A percentile compares a stretch with the other conserved stretches of the same genome.
phyloP scores from a whole-genome alignment of 2,113 vertebrate species.

The Rattus rattus region DNA sequence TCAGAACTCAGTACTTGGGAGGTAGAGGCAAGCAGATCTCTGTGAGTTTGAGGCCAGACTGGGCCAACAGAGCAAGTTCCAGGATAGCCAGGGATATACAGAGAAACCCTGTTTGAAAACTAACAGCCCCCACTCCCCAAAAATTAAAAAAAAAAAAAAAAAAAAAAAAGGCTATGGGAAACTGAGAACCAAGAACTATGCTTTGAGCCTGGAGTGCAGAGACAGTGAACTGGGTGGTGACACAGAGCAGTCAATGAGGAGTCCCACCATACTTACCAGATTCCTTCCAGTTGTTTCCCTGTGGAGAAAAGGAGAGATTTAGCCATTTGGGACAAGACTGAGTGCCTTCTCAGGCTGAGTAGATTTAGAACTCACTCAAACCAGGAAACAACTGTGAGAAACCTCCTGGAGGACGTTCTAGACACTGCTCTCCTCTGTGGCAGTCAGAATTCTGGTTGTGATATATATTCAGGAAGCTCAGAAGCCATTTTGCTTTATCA shows the following conservation, averaged over 20 bases:
- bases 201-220: neutral
- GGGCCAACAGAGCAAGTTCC: neutral
- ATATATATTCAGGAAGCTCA: neutral
- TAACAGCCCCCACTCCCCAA: too few species aligned
- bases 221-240: neutral
- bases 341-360: neutral
- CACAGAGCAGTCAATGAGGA: neutral
- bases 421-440: neutral
- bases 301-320: constrained; percentile 82
- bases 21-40: neutral
- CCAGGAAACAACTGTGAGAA: neutral
- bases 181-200: neutral
- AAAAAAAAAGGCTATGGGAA: neutral
- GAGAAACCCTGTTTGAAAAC: too few species aligned
- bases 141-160: neutral
- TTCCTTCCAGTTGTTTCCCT: constrained; percentile 97
- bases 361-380: neutral
- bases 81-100: neutral
- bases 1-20: neutral
- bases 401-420: neutral
- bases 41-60: neutral
- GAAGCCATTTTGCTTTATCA: constrained; percentile 7
- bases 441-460: neutral
- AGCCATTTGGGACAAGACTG: constrained; percentile 31
- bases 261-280: constrained; percentile 92